Percentiles rank a stretch among this genome's conserved stretches.
These are phyloP conservation scores for Astropecten irregularis DNA, from an alignment of 53 echinoderm and acorn worm genomes.

Conservation along the genomic window DNA sequence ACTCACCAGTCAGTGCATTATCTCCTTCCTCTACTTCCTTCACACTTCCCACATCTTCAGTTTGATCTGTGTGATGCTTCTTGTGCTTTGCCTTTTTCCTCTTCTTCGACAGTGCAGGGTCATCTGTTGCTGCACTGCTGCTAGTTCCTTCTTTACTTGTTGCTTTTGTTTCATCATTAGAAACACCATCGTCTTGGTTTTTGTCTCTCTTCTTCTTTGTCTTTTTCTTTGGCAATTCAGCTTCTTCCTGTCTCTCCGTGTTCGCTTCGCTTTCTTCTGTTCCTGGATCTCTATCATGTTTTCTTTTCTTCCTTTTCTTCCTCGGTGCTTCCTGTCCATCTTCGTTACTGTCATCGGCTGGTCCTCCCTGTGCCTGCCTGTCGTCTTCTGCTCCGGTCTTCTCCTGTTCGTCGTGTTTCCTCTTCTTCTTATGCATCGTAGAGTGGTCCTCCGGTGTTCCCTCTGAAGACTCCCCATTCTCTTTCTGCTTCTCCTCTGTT, in stretches of 20 bases:
- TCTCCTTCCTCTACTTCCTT: neutral
- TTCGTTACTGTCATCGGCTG: neutral
- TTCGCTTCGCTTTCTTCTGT: neutral
- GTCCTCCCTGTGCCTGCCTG: neutral
- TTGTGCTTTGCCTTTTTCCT: conserved; percentile 39
- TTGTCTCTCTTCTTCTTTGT: conserved; percentile 22
- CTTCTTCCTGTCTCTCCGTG: neutral
- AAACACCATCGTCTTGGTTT: neutral
- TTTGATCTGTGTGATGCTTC: neutral
- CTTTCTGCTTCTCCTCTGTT: neutral
- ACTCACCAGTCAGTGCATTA: neutral
- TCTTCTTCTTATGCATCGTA: conserved; percentile 17
- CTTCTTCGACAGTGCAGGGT: conserved; percentile 29
- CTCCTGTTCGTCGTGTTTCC: neutral
- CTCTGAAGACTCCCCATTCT: neutral
- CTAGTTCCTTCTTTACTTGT: neutral
- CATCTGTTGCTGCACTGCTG: neutral
- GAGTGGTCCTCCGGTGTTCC: neutral
- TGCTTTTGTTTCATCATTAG: neutral
- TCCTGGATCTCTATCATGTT: neutral
- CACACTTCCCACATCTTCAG: neutral
- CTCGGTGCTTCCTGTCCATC: neutral
- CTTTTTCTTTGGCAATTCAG: neutral
- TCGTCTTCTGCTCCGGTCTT: neutral
- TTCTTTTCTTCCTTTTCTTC: neutral